phyloP scores from a whole-genome alignment of 2,797 vertebrate genomes.

The Micromesistius poutassou region DNA sequence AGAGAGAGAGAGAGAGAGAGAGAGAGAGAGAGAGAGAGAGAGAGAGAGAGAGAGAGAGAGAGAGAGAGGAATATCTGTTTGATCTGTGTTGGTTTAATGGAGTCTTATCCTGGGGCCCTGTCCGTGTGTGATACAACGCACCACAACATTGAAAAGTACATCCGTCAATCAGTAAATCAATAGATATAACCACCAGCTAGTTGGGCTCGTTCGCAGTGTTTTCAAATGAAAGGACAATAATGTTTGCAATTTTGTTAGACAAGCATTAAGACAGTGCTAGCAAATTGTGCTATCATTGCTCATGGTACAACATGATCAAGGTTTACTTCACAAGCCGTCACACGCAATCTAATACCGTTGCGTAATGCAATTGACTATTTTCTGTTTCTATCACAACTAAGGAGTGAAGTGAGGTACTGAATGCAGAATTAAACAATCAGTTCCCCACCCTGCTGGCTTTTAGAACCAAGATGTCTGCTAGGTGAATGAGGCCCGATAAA shows the following conservation, averaged over 20 bases:
- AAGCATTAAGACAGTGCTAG: background rate
- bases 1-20: slow-evolving; percentile 14
- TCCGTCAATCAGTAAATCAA: background rate
- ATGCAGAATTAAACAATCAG: too few species aligned
- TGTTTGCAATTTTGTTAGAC: background rate
- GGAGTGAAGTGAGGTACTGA: too few species aligned
- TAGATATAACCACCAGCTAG: background rate
- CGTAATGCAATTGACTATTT: background rate
- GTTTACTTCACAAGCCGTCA: background rate
- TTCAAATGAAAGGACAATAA: background rate
- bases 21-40: slow-evolving; percentile 5
- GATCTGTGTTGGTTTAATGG: slow-evolving; percentile 19
- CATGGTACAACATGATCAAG: background rate
- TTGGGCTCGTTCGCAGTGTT: background rate
- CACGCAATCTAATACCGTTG: background rate
- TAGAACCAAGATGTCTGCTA: too few species aligned
- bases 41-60: background rate
- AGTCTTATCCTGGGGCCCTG: slow-evolving; percentile 1
- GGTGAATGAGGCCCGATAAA: too few species aligned
- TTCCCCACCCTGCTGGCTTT: too few species aligned
- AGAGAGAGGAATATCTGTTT: background rate
- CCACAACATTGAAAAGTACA: background rate
- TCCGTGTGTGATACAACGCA: background rate
- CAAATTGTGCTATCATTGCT: background rate
- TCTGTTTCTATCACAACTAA: background rate